These are phyloP conservation scores for Thamnaconus septentrionalis DNA, from an alignment of 2,113 vertebrate species.

Conservation along the genomic window DNA sequence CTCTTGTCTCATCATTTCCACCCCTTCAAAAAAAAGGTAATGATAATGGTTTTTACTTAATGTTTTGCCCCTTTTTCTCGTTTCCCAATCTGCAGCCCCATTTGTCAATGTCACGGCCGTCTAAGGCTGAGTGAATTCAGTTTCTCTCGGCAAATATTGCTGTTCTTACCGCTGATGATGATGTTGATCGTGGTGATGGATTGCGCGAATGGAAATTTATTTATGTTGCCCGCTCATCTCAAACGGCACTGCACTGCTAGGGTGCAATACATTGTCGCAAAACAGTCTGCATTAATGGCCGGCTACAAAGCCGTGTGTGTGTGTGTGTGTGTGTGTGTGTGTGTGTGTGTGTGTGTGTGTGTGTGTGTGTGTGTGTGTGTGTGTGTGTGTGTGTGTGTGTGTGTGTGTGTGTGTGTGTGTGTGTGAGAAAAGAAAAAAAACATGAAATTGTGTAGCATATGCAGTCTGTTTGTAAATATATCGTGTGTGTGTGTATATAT, in stretches of 20 bases:
- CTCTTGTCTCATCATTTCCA: constrained; percentile 58
- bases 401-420: too few species aligned
- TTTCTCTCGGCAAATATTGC: constrained; percentile 63
- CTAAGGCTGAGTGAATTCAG: constrained; percentile 64
- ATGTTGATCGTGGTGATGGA: constrained; percentile 68
- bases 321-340: neutral
- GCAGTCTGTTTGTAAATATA: too few species aligned
- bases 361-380: too few species aligned
- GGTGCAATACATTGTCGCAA: constrained; percentile 6
- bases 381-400: too few species aligned
- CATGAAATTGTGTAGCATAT: too few species aligned
- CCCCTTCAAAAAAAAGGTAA: constrained; percentile 57
- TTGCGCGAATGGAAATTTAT: constrained; percentile 58
- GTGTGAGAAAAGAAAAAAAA: too few species aligned
- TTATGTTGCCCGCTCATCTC: constrained; percentile 13
- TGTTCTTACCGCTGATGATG: constrained; percentile 69
- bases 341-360: neutral
- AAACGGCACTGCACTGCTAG: constrained; percentile 3
- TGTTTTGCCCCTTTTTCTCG: constrained; percentile 73
- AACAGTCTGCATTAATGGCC: constrained; percentile 7
- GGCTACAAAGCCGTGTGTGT: constrained; percentile 1
- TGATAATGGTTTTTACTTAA: constrained; percentile 72
- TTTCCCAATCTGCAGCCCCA: constrained; percentile 67
- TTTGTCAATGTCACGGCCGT: constrained; percentile 70
- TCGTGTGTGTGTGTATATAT: too few species aligned